A percentile compares a stretch with the other conserved stretches of the same genome.
Evolutionary conservation across 1,140 invertebrate species (phyloP).

Genomic region (Cheumatopsyche charites): DNA sequence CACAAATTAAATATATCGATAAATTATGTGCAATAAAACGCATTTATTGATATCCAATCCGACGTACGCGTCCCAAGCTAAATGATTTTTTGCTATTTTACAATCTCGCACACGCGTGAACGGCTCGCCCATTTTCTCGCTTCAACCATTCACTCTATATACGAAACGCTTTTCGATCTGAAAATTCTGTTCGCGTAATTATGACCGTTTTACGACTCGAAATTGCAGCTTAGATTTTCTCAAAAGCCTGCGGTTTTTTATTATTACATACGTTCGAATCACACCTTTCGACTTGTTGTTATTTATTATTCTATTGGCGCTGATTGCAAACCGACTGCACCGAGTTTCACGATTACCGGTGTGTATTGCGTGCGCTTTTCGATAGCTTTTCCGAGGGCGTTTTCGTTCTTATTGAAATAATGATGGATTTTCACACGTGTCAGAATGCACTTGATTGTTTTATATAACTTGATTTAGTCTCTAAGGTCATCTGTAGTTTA

Average conservation of each 20-base stretch:
- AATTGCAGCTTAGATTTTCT: slow-evolving; percentile 15
- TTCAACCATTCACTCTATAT: not conserved
- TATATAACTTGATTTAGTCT: no score
- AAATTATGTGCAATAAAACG: slow-evolving; percentile 18
- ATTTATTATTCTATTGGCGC: slow-evolving; percentile 1
- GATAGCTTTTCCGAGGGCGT: no score
- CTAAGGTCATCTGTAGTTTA: no score
- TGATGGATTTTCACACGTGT: no score
- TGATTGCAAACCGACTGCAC: no score
- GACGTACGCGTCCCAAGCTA: no score
- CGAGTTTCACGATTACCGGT: no score
- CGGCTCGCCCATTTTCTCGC: not conserved
- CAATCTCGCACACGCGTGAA: no score
- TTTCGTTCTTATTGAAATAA: no score
- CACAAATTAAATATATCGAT: slow-evolving; percentile 21
- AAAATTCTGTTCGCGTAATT: slow-evolving; percentile 5
- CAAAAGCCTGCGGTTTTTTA: slow-evolving; percentile 17
- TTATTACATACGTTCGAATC: slow-evolving; percentile 13
- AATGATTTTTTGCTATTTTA: no score
- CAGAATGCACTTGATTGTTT: no score
- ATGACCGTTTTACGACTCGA: slow-evolving; percentile 14
- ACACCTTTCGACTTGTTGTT: slow-evolving; percentile 2
- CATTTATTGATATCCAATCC: slow-evolving; percentile 4
- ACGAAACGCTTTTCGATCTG: slow-evolving; percentile 13
- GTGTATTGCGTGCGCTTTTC: no score